Evolutionary conservation across 92 coral and sea anemone species (phyloP).

Genomic region (Epizoanthus fatuus): DNA sequence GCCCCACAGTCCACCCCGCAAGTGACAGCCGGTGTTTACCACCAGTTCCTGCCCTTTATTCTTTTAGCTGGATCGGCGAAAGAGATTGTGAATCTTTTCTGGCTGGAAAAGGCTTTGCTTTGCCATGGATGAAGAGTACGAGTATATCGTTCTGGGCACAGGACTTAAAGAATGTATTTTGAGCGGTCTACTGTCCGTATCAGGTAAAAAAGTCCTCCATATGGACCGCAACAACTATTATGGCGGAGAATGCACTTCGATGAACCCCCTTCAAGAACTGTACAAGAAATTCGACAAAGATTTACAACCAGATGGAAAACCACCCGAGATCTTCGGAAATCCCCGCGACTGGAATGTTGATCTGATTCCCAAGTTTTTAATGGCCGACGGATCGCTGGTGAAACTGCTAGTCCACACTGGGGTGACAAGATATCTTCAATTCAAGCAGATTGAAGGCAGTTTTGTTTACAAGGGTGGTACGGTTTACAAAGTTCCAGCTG

Average conservation of each 20-base stretch:
- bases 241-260: constrained; percentile 94
- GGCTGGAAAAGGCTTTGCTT: background rate
- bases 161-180: constrained; percentile 97
- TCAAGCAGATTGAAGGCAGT: constrained; percentile 96
- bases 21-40: constrained; percentile 20
- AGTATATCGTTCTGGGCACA: constrained; percentile 92
- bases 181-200: constrained; percentile 90
- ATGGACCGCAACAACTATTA: constrained; percentile 90
- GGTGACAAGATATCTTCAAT: constrained; percentile 87
- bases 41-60: constrained; percentile 25
- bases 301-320: constrained; percentile 38
- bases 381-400: constrained; percentile 91
- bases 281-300: constrained; percentile 75
- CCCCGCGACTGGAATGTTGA: constrained; percentile 91
- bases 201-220: constrained; percentile 90
- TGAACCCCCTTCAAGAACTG: constrained; percentile 81
- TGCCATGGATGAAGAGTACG: constrained; percentile 89
- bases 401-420: constrained; percentile 86
- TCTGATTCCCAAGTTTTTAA: constrained; percentile 92
- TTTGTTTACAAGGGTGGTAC: constrained; percentile 84
- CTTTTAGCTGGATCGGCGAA: constrained; percentile 33
- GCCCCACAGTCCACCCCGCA: no score
- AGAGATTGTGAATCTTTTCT: background rate
- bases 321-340: constrained; percentile 66
- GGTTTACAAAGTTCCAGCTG: constrained; percentile 92